Evolutionary conservation across 1,140 invertebrate species (phyloP), one percentile per base, ranked within the genome.

Genomic region (Tetranychus cinnabarinus): DNA sequence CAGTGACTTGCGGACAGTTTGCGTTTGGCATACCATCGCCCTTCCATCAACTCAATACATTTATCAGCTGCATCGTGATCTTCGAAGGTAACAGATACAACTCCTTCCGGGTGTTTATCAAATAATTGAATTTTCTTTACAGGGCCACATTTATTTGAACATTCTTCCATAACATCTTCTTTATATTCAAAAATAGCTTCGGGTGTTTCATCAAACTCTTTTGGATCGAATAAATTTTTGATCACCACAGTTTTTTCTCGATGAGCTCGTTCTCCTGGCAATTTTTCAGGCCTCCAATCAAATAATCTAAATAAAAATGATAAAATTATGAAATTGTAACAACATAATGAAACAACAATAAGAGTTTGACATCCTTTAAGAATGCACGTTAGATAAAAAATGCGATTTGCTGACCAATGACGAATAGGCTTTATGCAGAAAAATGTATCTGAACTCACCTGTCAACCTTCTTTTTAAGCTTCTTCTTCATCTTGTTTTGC

Each of bases 221-320:
- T 77, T 0, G 89, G 84, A 61, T 82, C 80, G 74, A 99, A 98
- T 35, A 96, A 79, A 74, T 97, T 95, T 69, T 90, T 91, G 0
- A 98, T 79, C 45, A 98, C 83, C 1, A 98, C 88, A 52, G 88
- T 80, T 68, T 81, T 82, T 69, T 98, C 93, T 70, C 85, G 80
- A 69, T 89, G 91, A 0, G 80, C 75, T 58, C 89, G 79, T 68
- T 88, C 83, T 1, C 85, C 86, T 36, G 81, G 73, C 67, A 86
- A 75, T 72, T 88, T 88, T 63, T 97, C 91, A 3, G 92, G 91
- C 66, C 85, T 77, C 95, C 95, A 99, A 70, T 90, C 89, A 70
- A 98, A 90, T 45, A 97, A 73, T 70, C 84, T 86, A 66, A 23
- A 10, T 34, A 74, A 70, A 62, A 66, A 46, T 59, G 5, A 37